phyloP scores from a whole-genome alignment of 37 sponge, comb jelly and placozoan genomes.

The Petrosia ficiformis region DNA sequence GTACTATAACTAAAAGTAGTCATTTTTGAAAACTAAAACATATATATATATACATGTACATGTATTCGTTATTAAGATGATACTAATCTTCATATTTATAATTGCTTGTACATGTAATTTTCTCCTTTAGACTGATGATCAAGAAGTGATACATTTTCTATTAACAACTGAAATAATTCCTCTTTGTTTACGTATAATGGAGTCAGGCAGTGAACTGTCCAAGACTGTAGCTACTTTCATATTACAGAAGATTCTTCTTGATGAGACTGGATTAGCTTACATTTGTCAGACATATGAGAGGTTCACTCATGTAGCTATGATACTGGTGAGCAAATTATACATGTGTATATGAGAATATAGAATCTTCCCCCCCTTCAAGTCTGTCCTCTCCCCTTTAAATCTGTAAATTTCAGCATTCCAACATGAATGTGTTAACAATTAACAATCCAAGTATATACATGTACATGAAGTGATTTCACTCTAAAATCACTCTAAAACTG shows the following conservation, averaged over 20 bases:
- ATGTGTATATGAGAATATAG: not conserved
- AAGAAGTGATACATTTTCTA: slow-evolving; percentile 94
- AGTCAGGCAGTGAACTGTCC: slow-evolving; percentile 93
- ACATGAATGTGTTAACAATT: too few species aligned
- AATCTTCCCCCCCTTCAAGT: too few species aligned
- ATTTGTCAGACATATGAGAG: slow-evolving; percentile 98
- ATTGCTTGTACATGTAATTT: not conserved
- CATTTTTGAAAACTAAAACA: slow-evolving; percentile 15
- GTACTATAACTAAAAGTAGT: too few species aligned
- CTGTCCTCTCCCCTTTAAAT: too few species aligned
- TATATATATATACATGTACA: not conserved
- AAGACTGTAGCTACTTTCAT: slow-evolving; percentile 98
- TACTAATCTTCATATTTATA: not conserved
- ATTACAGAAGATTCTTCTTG: slow-evolving; percentile 95
- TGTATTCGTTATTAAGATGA: not conserved
- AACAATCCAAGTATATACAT: too few species aligned
- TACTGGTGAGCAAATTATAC: slow-evolving; percentile 54
- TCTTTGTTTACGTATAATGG: slow-evolving; percentile 96
- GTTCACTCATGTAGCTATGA: slow-evolving; percentile 93
- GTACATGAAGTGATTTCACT: too few species aligned
- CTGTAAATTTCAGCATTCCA: too few species aligned
- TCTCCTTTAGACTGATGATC: slow-evolving; percentile 87
- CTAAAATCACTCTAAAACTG: too few species aligned
- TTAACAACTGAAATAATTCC: slow-evolving; percentile 97
- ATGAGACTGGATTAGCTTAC: slow-evolving; percentile 93